These are phyloP conservation scores for Beris chalybata DNA, from an alignment of 2,888 invertebrate species.

Conservation along the genomic window DNA sequence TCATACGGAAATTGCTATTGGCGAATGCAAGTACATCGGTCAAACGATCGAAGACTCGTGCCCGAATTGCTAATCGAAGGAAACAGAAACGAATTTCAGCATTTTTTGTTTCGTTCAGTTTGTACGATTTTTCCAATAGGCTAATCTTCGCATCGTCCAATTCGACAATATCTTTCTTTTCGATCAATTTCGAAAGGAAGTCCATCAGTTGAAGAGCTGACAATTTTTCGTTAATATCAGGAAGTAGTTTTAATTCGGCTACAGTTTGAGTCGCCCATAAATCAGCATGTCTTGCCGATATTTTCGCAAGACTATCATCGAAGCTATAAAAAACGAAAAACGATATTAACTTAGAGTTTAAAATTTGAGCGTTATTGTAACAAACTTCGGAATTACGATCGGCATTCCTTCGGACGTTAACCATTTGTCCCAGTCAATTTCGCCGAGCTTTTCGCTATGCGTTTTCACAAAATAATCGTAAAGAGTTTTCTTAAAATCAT, in stretches of 20 bases:
- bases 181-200: constrained; percentile 69
- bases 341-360: background rate
- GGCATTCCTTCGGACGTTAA: constrained; percentile 85
- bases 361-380: constrained; percentile 30
- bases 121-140: constrained; percentile 65
- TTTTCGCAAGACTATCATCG: constrained; percentile 67
- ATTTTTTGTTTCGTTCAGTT: constrained; percentile 68
- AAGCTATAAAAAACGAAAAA: constrained; percentile 57
- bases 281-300: constrained; percentile 62
- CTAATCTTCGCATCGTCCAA: constrained; percentile 61
- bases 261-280: constrained; percentile 61
- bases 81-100: constrained; percentile 79
- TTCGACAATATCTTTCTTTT: constrained; percentile 55
- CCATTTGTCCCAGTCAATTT: constrained; percentile 86
- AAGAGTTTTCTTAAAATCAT: constrained; percentile 75
- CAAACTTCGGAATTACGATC: constrained; percentile 77
- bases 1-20: constrained; percentile 86
- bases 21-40: constrained; percentile 74
- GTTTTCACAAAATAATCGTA: constrained; percentile 68
- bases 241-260: constrained; percentile 55
- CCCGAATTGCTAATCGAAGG: constrained; percentile 76
- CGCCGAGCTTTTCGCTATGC: constrained; percentile 57
- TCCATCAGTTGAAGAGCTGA: constrained; percentile 68
- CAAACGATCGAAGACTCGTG: constrained; percentile 68
- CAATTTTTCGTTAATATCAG: constrained; percentile 61